These are phyloP conservation scores for Margaritifera margaritifera DNA, from an alignment of 2,888 invertebrate genomes.

Conservation along the genomic window DNA sequence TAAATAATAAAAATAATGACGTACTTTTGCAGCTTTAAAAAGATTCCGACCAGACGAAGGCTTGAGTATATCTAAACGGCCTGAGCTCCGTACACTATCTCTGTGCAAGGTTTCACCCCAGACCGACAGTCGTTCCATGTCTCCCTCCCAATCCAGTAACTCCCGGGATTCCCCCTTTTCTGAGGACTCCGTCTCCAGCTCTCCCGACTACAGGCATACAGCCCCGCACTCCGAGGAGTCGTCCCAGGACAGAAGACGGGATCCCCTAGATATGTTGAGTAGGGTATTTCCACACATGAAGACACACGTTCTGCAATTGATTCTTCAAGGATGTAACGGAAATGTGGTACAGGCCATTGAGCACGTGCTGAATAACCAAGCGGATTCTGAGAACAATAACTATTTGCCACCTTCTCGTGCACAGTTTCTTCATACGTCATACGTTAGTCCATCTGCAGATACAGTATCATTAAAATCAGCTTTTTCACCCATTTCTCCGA, in stretches of 20 bases:
- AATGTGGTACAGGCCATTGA: conserved; percentile 96
- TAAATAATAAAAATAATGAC: no score
- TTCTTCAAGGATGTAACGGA: conserved; percentile 88
- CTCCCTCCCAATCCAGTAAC: conserved; percentile 1
- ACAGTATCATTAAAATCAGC: conserved; percentile 62
- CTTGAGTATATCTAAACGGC: no score
- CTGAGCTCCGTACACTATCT: no score
- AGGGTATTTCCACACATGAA: conserved; percentile 92
- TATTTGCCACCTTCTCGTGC: conserved; percentile 8
- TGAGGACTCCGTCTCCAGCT: conserved; percentile 13
- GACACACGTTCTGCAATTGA: conserved; percentile 87
- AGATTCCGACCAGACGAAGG: no score
- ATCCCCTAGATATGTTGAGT: conserved; percentile 86
- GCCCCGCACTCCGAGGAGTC: conserved; percentile 8
- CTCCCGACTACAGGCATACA: neutral
- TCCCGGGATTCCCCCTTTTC: conserved; percentile 13
- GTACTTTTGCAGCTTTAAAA: no score
- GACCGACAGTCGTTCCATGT: conserved; percentile 24
- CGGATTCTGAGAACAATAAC: conserved; percentile 16
- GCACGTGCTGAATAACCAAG: conserved; percentile 77
- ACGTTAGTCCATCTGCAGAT: no score
- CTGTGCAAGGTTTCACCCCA: conserved; percentile 28
- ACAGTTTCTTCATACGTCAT: no score
- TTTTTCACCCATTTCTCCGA: conserved; percentile 66
- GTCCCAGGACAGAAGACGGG: conserved; percentile 5